phyloP scores from a whole-genome alignment of 2,888 invertebrate genomes.

The Odontomyia ornata region DNA sequence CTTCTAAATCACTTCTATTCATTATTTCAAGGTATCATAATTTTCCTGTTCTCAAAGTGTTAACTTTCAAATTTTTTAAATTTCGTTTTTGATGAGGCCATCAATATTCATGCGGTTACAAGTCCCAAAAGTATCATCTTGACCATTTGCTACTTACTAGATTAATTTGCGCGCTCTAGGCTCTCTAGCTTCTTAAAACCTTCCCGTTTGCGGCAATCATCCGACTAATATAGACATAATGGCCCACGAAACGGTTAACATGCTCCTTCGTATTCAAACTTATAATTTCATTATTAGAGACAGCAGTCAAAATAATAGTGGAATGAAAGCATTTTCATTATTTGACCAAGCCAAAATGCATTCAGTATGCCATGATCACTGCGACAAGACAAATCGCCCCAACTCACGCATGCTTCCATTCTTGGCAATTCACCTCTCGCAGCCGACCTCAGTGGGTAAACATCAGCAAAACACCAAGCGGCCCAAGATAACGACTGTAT shows the following conservation, averaged over 20 bases:
- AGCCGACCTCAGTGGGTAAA: not conserved
- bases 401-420: conserved; percentile 46
- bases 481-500: conserved; percentile 61
- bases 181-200: not conserved
- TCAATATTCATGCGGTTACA: too few relatives aligned
- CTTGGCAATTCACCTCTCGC: conserved; percentile 52
- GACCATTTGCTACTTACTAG: not conserved
- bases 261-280: conserved; percentile 25
- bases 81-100: too few relatives aligned
- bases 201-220: not conserved
- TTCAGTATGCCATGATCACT: conserved; percentile 21
- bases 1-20: too few relatives aligned
- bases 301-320: conserved; percentile 41
- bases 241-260: not conserved
- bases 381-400: conserved; percentile 43
- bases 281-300: conserved; percentile 39
- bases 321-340: not conserved
- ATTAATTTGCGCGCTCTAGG: not conserved
- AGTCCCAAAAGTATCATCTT: too few relatives aligned
- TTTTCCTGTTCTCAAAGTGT: too few relatives aligned
- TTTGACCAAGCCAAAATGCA: not conserved
- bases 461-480: conserved; percentile 11
- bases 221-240: conserved; percentile 34
- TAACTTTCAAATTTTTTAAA: too few relatives aligned
- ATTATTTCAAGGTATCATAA: too few relatives aligned